These are phyloP conservation scores for Ochotona princeps DNA, from an alignment of 2,113 vertebrate genomes.

Conservation along the genomic window DNA sequence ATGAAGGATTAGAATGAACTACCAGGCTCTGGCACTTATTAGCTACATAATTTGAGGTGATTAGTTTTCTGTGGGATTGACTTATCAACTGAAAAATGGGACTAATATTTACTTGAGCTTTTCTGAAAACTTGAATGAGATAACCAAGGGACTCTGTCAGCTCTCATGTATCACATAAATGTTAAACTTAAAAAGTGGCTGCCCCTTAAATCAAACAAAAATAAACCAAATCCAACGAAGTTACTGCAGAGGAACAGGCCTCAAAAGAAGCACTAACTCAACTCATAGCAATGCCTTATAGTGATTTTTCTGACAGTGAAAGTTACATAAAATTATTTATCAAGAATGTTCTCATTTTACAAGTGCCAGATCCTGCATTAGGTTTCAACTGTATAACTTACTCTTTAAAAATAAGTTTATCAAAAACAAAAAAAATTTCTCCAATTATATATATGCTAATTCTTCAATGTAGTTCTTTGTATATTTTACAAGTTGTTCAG, in stretches of 20 bases:
- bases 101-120: conserved; percentile 19
- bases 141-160: conserved; percentile 43
- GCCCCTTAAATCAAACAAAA: conserved; percentile 42
- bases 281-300: neutral
- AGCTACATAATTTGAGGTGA: conserved; percentile 47
- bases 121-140: conserved; percentile 53
- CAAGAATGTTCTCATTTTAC: neutral
- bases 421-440: conserved; percentile 43
- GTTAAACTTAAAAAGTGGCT: conserved; percentile 22
- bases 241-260: conserved; percentile 5
- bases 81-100: conserved; percentile 58
- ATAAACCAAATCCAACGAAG: conserved; percentile 48
- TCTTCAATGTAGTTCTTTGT: conserved; percentile 41
- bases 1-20: conserved; percentile 50
- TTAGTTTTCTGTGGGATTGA: conserved; percentile 58
- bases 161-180: neutral
- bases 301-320: neutral
- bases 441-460: neutral
- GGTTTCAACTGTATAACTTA: neutral
- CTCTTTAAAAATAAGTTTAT: neutral
- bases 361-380: neutral
- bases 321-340: neutral
- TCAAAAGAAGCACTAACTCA: neutral
- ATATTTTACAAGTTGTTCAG: conserved; percentile 53
- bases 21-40: conserved; percentile 53